Percentiles rank a stretch among this genome's conserved stretches.
phyloP scores from a whole-genome alignment of 2,797 vertebrate species.

The Sebastes minor region DNA sequence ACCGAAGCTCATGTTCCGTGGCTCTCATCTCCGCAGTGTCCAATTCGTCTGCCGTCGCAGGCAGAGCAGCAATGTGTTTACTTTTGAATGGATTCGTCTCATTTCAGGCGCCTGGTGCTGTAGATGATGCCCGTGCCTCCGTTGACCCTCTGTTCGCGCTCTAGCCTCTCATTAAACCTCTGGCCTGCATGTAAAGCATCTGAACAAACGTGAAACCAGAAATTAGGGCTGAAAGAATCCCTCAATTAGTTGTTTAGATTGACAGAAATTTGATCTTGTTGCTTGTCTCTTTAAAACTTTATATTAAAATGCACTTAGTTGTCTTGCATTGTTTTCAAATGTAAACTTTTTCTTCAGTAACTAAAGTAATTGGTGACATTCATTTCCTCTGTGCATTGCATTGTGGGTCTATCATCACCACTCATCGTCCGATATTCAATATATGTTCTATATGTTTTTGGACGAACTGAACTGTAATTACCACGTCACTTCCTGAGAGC shows the following conservation, averaged over 20 bases:
- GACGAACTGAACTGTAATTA: no score
- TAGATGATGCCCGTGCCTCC: not conserved
- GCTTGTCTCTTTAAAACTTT: not conserved
- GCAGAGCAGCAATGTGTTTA: slow-evolving; percentile 4
- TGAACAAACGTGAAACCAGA: not conserved
- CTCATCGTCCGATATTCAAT: no score
- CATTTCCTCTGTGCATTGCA: not conserved
- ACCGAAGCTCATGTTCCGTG: not conserved
- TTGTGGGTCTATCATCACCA: not conserved
- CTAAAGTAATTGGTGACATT: not conserved
- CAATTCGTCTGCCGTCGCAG: slow-evolving; percentile 3
- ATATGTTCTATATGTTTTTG: no score
- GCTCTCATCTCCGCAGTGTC: slow-evolving; percentile 22
- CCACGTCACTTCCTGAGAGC: no score
- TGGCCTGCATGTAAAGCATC: not conserved
- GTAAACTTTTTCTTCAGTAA: not conserved
- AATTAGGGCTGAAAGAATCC: no score
- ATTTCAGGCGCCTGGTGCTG: not conserved
- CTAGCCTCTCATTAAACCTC: not conserved
- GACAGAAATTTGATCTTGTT: not conserved
- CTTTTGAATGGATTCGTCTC: slow-evolving; percentile 9
- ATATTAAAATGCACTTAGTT: not conserved
- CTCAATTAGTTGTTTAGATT: not conserved
- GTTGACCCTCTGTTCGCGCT: not conserved
- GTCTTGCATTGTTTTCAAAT: not conserved